Conservation (phyloP, 2,113 vertebrate genomes). For the Bujurquina vittata region DNA sequence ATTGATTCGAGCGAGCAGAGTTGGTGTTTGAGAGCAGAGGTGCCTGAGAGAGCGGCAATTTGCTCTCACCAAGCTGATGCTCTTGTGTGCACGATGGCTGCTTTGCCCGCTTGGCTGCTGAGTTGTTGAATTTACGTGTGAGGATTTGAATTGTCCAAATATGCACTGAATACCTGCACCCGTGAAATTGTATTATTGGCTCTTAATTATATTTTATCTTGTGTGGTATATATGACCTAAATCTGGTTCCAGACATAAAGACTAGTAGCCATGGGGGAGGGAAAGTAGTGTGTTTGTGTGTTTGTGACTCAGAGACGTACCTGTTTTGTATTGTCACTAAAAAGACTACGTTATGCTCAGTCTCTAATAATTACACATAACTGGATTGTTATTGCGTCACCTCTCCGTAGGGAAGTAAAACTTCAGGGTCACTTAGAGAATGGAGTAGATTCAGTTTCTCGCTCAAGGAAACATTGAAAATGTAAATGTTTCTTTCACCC, state of each 20-base stretch:
- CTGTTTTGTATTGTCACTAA: background rate
- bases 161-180: background rate
- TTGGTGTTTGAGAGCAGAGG: background rate
- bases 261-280: background rate
- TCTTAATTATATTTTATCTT: background rate
- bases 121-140: background rate
- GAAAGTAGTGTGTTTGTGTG: background rate
- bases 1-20: background rate
- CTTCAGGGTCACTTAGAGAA: conserved; percentile 1
- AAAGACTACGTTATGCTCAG: background rate
- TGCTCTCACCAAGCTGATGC: background rate
- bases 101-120: background rate
- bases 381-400: background rate
- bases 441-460: background rate
- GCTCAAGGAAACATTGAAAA: background rate
- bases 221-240: background rate
- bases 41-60: background rate
- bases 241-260: no score
- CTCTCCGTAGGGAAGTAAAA: background rate
- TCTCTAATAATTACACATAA: background rate
- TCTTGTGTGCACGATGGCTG: background rate
- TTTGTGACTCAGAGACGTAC: background rate
- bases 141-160: background rate
- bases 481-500: background rate
- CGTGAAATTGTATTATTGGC: background rate